Conservation (phyloP, 1,140 invertebrate species). For the Condylostylus longicornis region DNA sequence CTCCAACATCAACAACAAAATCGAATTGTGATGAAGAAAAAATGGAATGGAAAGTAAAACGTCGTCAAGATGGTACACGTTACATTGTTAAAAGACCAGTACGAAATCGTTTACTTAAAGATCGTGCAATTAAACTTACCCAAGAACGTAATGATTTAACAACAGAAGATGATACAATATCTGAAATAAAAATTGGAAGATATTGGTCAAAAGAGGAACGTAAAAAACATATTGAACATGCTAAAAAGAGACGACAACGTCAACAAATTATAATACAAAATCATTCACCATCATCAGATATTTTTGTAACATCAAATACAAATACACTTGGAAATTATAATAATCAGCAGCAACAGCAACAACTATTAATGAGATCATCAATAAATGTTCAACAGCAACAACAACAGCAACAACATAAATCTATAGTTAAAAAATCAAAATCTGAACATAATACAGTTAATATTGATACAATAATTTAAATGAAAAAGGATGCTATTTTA, state of each 20-base stretch:
- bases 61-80: slow-evolving; percentile 57
- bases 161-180: slow-evolving; percentile 69
- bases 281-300: no score
- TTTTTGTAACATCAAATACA: no score
- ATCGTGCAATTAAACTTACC: slow-evolving; percentile 38
- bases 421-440: no score
- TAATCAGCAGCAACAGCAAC: no score
- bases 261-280: slow-evolving; percentile 32
- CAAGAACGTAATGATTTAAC: slow-evolving; percentile 50
- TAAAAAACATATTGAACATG: slow-evolving; percentile 56
- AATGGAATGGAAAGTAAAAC: slow-evolving; percentile 71
- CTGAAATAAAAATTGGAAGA: slow-evolving; percentile 63
- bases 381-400: no score
- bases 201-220: slow-evolving; percentile 71
- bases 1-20: slow-evolving; percentile 13
- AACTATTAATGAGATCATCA: no score
- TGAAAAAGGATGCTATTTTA: no score
- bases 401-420: no score
- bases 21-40: slow-evolving; percentile 25
- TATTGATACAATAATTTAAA: no score
- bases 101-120: slow-evolving; percentile 50
- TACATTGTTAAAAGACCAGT: slow-evolving; percentile 63
- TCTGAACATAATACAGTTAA: no score
- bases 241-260: slow-evolving; percentile 46
- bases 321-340: no score